These are phyloP conservation scores for Glossophaga mutica DNA, from an alignment of 2,797 vertebrate species.

Conservation along the genomic window DNA sequence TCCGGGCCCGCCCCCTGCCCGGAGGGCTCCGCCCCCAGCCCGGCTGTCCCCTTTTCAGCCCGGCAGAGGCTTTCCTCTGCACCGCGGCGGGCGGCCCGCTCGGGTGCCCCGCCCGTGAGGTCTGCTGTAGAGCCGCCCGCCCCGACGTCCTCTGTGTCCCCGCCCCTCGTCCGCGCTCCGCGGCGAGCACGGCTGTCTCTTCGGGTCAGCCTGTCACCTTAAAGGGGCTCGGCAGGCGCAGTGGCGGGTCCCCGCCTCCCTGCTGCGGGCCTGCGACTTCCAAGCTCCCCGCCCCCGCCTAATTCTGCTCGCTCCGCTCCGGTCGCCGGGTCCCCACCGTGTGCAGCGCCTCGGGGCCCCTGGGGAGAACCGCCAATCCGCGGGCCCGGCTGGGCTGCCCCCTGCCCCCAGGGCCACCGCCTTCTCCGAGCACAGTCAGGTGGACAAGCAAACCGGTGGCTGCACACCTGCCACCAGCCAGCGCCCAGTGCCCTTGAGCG, in stretches of 20 bases:
- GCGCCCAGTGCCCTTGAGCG: not conserved
- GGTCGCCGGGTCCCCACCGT: rapidly evolving
- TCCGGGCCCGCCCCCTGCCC: not conserved
- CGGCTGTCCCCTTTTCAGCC: rapidly evolving
- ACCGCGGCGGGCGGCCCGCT: rapidly evolving
- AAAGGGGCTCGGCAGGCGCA: not conserved
- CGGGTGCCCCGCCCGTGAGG: not conserved
- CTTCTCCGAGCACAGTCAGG: not conserved
- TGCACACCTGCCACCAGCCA: not conserved
- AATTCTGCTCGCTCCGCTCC: too few relatives aligned
- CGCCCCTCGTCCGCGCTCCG: not conserved
- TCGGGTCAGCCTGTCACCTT: not conserved
- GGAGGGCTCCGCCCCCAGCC: not conserved
- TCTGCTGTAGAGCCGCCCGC: not conserved
- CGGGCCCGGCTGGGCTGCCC: not conserved
- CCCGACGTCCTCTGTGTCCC: not conserved
- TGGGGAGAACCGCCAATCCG: not conserved
- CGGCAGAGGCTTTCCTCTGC: rapidly evolving
- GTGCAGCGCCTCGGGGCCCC: not conserved
- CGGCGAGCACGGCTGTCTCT: not conserved
- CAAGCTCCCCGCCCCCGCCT: not conserved
- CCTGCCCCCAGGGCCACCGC: not conserved
- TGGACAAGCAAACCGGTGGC: not conserved
- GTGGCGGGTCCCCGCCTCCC: too few relatives aligned
- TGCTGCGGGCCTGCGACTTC: not conserved